Conservation (phyloP, 2,888 invertebrate genomes). For the Orthosia gothica region DNA sequence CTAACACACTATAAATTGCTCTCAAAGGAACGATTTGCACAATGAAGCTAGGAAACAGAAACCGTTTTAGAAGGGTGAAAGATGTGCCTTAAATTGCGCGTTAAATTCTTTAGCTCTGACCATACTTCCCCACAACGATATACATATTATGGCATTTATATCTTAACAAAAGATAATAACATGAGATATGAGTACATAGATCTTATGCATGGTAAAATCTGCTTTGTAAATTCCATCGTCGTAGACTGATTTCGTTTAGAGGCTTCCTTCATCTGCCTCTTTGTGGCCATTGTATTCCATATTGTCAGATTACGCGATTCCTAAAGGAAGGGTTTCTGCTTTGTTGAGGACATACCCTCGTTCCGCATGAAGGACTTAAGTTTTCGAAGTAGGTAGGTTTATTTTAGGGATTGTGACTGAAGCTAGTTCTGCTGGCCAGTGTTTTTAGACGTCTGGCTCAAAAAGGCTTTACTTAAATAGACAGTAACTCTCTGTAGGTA, state of each 20-base stretch:
- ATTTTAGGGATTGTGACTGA: slow-evolving; percentile 17
- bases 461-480: background rate
- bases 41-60: background rate
- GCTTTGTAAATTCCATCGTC: slow-evolving; percentile 42
- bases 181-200: slow-evolving; percentile 23
- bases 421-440: background rate
- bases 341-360: slow-evolving; percentile 42
- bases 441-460: slow-evolving; percentile 1
- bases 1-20: slow-evolving; percentile 6
- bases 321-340: slow-evolving; percentile 41
- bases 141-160: slow-evolving; percentile 13
- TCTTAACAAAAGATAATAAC: slow-evolving; percentile 39
- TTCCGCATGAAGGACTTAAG: slow-evolving; percentile 23
- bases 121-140: no score
- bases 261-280: slow-evolving; percentile 45
- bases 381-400: slow-evolving; percentile 26
- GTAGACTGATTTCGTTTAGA: slow-evolving; percentile 43
- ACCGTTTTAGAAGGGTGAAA: slow-evolving; percentile 1
- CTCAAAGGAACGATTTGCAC: slow-evolving; percentile 18
- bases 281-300: slow-evolving; percentile 50
- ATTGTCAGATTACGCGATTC: slow-evolving; percentile 52
- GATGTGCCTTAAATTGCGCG: slow-evolving; percentile 1
- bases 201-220: slow-evolving; percentile 42
- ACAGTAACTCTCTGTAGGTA: background rate
- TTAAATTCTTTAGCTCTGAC: background rate